phyloP scores from a whole-genome alignment of 2,888 invertebrate species.

The Microchrysa polita region DNA sequence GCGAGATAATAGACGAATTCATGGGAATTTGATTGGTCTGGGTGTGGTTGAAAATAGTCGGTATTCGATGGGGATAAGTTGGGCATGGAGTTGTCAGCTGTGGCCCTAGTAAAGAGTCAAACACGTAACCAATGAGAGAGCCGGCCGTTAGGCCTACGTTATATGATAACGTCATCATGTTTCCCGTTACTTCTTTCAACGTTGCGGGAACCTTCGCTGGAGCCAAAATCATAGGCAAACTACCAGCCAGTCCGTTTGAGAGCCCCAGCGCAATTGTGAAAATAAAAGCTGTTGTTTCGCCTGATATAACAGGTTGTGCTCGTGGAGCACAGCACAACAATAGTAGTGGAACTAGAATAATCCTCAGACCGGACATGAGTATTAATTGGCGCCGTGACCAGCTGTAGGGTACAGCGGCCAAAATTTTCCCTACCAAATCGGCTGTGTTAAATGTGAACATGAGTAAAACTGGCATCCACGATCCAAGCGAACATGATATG shows the following conservation, averaged over 20 bases:
- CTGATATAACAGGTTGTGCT: conserved; percentile 75
- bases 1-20: conserved; percentile 10
- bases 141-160: conserved; percentile 87
- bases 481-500: conserved; percentile 80
- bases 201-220: conserved; percentile 87
- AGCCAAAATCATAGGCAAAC: conserved; percentile 92
- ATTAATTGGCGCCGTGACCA: conserved; percentile 85
- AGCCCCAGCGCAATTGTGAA: conserved; percentile 79
- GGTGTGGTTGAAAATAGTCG: conserved; percentile 52
- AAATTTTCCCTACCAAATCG: conserved; percentile 85
- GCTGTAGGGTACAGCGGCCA: conserved; percentile 82
- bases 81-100: conserved; percentile 66
- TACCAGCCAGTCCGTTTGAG: conserved; percentile 88
- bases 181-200: conserved; percentile 89
- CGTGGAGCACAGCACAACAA: conserved; percentile 85
- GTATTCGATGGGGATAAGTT: conserved; percentile 58
- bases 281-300: conserved; percentile 73
- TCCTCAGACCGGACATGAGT: conserved; percentile 76
- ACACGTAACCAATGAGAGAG: conserved; percentile 82
- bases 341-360: conserved; percentile 82
- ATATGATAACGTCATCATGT: conserved; percentile 93
- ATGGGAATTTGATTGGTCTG: not conserved
- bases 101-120: conserved; percentile 73
- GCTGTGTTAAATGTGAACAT: conserved; percentile 90
- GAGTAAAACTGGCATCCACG: conserved; percentile 92